Evolutionary conservation across 2,888 invertebrate genomes (phyloP).

Genomic region (Pammene fasciana): DNA sequence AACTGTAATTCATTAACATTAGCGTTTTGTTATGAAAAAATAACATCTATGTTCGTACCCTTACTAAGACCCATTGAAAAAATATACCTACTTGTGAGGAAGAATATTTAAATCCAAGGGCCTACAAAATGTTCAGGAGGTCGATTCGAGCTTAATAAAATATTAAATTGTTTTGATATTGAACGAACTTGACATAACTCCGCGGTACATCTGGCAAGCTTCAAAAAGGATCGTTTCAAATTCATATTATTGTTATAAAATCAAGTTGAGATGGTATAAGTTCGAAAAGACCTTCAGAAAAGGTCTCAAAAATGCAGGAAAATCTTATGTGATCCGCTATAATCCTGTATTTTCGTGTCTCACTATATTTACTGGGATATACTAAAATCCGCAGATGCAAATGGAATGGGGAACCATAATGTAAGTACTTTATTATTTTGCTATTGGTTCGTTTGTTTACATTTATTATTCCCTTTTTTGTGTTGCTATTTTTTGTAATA

Average conservation of each 20-base stretch:
- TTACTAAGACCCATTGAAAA: too few species aligned
- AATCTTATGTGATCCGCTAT: constrained; percentile 43
- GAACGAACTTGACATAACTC: not conserved
- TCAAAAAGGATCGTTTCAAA: too few species aligned
- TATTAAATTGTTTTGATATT: not conserved
- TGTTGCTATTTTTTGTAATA: not conserved
- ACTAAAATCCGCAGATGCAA: constrained; percentile 9
- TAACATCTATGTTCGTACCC: too few species aligned
- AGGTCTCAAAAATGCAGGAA: constrained; percentile 30
- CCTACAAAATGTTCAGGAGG: not conserved
- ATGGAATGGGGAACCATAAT: not conserved
- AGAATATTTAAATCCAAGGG: too few species aligned
- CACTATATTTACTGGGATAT: constrained; percentile 15
- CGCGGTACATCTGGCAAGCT: too few species aligned
- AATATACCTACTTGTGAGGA: not conserved
- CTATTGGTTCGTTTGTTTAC: not conserved
- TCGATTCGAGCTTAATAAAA: not conserved
- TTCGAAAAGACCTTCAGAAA: not conserved
- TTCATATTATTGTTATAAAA: not conserved
- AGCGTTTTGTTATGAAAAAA: too few species aligned
- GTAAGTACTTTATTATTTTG: not conserved
- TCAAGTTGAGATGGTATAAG: not conserved
- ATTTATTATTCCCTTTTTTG: not conserved
- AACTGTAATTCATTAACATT: too few species aligned
- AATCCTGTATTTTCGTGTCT: constrained; percentile 48